These are phyloP conservation scores for Chymomyza fuscimana DNA, from an alignment of 2,888 invertebrate genomes.

Conservation along the genomic window DNA sequence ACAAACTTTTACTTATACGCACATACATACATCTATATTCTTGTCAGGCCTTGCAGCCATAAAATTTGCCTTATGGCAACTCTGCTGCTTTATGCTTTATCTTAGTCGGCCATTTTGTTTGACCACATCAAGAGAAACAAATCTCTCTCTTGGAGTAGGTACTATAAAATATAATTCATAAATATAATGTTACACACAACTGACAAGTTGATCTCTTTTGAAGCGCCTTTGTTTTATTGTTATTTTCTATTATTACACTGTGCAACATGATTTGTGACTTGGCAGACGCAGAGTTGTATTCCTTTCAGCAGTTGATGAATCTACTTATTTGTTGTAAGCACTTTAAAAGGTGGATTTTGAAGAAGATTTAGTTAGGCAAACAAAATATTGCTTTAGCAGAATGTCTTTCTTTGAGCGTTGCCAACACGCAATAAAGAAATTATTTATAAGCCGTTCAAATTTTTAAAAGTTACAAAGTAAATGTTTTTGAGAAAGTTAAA, in stretches of 20 bases:
- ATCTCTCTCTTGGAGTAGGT: not conserved
- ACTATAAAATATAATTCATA: not conserved
- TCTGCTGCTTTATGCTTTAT: not conserved
- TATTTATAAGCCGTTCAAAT: too few relatives aligned
- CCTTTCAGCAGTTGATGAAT: too few relatives aligned
- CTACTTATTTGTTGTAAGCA: too few relatives aligned
- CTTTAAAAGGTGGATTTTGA: too few relatives aligned
- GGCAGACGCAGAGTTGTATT: too few relatives aligned
- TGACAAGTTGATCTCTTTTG: not conserved
- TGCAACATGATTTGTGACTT: not conserved
- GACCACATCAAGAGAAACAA: constrained; percentile 22
- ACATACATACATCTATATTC: not conserved
- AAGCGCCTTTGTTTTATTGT: not conserved
- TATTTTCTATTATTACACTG: not conserved
- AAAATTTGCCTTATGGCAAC: constrained; percentile 9
- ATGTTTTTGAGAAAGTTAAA: too few relatives aligned
- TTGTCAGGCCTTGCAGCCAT: not conserved
- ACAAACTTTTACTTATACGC: not conserved
- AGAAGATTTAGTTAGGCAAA: too few relatives aligned
- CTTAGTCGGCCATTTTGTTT: constrained; percentile 32
- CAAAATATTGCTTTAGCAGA: too few relatives aligned
- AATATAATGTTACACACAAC: not conserved
- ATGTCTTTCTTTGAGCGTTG: too few relatives aligned
- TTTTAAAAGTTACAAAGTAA: too few relatives aligned
- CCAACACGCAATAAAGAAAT: too few relatives aligned